Base-by-base conservation (phyloP, 2,888 invertebrate species). In the Gastrophysa polygoni region DNA sequence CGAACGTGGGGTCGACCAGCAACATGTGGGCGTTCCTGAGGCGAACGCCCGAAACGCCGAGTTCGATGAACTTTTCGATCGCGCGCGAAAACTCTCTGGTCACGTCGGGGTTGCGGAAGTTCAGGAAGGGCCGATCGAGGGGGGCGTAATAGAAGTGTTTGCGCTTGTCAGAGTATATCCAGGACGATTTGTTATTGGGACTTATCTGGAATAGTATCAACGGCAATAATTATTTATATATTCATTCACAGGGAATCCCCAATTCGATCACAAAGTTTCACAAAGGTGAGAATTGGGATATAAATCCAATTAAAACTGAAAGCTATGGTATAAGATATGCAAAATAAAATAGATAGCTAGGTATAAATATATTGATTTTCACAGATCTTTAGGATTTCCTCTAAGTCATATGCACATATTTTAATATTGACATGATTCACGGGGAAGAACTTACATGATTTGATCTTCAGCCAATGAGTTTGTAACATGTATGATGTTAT, bases 41-140 rank as follows among this genome's bases (percentile, higher is more conserved):
- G 75, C 94, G 88, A 74, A 98, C 88, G 2, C 98, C 98, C 67
- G 86, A 88, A 0, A 93, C 89, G 0, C 96, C 96, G 2, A 88
- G 83, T 3, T 86, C 82, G 66, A 95, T 76, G 88, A 95, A 93
- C 69, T 86, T 87, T 38, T 82, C 80, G 1, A 96, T 78, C 0
- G 91, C 89, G 0, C 83, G 82, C 73, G 89, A 83, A 69, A 94
- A 89, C 76, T 88, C 87, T 1, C 84, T 75, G 2, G 89, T 84
- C 0, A 93, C 91, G 0, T 80, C 77, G 0, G 84, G 81, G 75
- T 93, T 91, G 61, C 88, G 84, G 84, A 91, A 92, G 82, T 95
- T 93, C 3, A 97, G 85, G 77, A 95, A 94, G 0, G 95, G 91
- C 73, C 88, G 87, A 0, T 85, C 85, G 73, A 90, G 91, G 73